phyloP scores from a whole-genome alignment of 2,113 vertebrate species.

The Hystrix cristata region DNA sequence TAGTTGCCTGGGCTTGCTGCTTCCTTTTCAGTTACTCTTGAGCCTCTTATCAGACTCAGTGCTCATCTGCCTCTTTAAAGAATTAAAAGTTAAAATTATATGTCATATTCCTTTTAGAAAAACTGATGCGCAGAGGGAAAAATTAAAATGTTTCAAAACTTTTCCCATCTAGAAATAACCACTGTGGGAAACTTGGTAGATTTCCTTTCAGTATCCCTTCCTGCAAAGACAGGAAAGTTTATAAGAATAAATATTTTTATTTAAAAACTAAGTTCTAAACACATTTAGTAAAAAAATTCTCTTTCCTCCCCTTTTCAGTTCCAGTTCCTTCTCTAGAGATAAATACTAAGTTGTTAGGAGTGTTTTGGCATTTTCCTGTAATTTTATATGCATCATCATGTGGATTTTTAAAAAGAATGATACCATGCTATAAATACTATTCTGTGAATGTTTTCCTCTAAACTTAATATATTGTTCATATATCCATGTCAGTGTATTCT shows the following conservation, averaged over 20 bases:
- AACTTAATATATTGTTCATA: neutral
- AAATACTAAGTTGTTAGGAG: neutral
- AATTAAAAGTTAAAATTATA: neutral
- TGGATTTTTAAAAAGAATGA: neutral
- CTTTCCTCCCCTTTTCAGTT: neutral
- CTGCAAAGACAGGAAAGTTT: neutral
- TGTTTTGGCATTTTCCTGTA: neutral
- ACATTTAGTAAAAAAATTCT: neutral
- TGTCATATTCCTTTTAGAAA: neutral
- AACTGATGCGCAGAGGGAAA: neutral
- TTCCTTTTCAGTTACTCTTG: neutral
- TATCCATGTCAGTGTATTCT: neutral
- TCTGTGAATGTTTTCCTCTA: neutral
- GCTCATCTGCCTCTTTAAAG: neutral
- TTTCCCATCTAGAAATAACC: neutral
- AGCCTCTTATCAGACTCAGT: neutral
- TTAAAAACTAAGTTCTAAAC: slow-evolving; percentile 37
- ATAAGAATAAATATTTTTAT: slow-evolving; percentile 5
- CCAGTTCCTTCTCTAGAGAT: neutral
- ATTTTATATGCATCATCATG: neutral
- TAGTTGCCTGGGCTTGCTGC: neutral
- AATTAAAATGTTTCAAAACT: neutral
- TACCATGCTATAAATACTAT: neutral
- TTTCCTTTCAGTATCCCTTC: neutral
- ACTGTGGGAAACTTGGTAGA: neutral